These are phyloP conservation scores for Myotis planiceps DNA, from an alignment of 2,797 vertebrate genomes.

Conservation along the genomic window DNA sequence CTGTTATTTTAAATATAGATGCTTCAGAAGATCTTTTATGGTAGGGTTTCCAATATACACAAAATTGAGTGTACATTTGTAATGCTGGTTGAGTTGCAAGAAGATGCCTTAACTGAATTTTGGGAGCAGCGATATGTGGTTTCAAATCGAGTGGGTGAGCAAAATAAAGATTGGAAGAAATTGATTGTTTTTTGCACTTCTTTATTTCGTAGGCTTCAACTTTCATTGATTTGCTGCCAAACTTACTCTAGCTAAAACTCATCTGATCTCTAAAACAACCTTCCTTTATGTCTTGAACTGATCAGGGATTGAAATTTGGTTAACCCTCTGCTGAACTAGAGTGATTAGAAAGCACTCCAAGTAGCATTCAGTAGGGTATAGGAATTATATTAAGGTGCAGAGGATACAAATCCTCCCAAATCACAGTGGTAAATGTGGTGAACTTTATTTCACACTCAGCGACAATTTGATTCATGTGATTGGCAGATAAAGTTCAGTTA, in stretches of 20 bases:
- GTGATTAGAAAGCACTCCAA: neutral
- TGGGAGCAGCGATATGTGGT: constrained; percentile 36
- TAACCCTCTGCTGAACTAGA: constrained; percentile 6
- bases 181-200: neutral
- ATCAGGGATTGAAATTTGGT: constrained; percentile 4
- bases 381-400: neutral
- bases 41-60: constrained; percentile 50
- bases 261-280: neutral
- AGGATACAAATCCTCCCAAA: neutral
- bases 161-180: constrained; percentile 59
- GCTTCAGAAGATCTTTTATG: constrained; percentile 56
- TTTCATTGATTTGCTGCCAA: constrained; percentile 24
- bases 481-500: neutral
- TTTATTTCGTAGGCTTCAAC: constrained; percentile 45
- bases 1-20: constrained; percentile 65
- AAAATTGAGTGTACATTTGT: constrained; percentile 45
- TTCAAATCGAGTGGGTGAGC: constrained; percentile 64
- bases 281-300: constrained; percentile 12
- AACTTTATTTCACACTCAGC: neutral
- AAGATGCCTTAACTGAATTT: constrained; percentile 59
- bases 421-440: neutral
- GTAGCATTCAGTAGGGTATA: neutral
- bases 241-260: constrained; percentile 49
- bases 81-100: neutral
- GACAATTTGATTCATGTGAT: neutral